A percentile compares a stretch with the other conserved stretches of the same genome.
These are phyloP conservation scores for Tamandua tetradactyla DNA, from an alignment of 2,797 vertebrate species.

Conservation along the genomic window DNA sequence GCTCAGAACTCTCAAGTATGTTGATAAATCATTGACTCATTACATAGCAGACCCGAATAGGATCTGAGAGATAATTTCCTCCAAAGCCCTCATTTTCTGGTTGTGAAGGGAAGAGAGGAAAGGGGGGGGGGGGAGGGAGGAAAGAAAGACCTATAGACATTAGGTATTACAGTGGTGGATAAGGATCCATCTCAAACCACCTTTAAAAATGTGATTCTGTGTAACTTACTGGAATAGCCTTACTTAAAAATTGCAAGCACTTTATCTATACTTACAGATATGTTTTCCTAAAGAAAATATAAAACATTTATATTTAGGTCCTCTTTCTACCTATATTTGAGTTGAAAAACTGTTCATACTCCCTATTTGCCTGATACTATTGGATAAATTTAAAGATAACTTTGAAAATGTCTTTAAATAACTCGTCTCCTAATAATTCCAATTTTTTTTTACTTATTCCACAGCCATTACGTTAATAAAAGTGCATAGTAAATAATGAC, in stretches of 20 bases:
- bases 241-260: background rate
- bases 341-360: background rate
- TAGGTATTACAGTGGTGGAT: too few species aligned
- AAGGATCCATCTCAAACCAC: background rate
- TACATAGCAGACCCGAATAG: background rate
- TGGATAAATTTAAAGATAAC: background rate
- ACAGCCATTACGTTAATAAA: too few species aligned
- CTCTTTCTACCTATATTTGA: background rate
- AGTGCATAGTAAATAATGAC: too few species aligned
- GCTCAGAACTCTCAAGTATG: background rate
- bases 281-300: background rate
- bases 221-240: background rate
- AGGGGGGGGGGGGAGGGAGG: background rate
- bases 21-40: background rate
- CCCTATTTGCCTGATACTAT: background rate
- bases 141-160: background rate
- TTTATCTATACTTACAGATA: background rate
- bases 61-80: background rate
- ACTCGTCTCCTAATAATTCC: background rate
- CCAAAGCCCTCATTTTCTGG: constrained; percentile 19
- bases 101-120: background rate
- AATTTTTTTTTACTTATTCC: too few species aligned
- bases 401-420: background rate
- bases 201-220: background rate
- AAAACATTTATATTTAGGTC: background rate